Conservation (phyloP, 2,113 vertebrate genomes). For the Piprites chloris region DNA sequence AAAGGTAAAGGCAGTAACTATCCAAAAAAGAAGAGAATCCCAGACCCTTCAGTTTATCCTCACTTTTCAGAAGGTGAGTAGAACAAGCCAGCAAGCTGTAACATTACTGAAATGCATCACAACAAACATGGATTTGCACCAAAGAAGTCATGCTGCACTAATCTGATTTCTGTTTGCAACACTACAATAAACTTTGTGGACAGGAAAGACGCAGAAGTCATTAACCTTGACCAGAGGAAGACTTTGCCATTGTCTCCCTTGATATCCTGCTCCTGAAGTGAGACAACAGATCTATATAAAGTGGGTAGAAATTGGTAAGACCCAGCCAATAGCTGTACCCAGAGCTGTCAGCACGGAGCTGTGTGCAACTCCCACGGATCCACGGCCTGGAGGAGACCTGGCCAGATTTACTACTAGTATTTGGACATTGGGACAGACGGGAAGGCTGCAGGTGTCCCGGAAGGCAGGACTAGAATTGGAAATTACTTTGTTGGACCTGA, state of each 20-base stretch:
- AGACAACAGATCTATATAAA: not conserved
- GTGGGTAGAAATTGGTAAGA: not conserved
- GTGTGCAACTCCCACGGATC: not conserved
- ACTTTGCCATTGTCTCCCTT: not conserved
- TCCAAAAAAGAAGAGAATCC: not conserved
- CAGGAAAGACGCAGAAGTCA: not conserved
- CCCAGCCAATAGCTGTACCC: not conserved
- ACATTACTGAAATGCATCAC: not conserved
- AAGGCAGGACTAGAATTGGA: not conserved
- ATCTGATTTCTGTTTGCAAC: not conserved
- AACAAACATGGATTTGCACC: not conserved
- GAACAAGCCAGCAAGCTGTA: not conserved
- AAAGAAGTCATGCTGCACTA: not conserved
- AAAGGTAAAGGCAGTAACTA: not conserved
- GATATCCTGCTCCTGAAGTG: not conserved
- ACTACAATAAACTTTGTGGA: not conserved
- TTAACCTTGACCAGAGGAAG: not conserved
- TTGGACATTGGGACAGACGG: not conserved
- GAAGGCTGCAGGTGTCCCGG: constrained; percentile 15
- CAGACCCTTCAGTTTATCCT: not conserved
- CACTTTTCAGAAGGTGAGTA: not conserved
- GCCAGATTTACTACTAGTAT: not conserved
- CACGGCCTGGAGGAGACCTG: accelerated
- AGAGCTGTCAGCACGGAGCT: not conserved
- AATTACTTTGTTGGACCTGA: not conserved